Evolutionary conservation across 2,113 vertebrate species (phyloP).

Genomic region (Ibidorhyncha struthersii): DNA sequence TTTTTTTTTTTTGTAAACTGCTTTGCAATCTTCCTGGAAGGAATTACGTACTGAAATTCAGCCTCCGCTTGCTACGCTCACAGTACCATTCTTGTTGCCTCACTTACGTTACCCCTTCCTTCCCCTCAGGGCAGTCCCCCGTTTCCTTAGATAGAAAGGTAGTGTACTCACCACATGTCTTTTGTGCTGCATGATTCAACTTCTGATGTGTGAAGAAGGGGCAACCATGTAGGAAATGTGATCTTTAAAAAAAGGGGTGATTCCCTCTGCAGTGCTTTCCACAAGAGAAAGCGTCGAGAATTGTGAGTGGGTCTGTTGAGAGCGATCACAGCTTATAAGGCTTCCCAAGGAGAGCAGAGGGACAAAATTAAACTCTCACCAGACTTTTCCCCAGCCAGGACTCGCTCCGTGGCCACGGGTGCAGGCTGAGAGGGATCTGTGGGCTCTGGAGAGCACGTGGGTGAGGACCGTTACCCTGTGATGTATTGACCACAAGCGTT

Average conservation of each 20-base stretch:
- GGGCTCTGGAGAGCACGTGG: background rate
- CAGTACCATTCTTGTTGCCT: background rate
- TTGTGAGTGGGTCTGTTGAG: background rate
- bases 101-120: background rate
- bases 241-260: background rate
- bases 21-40: conserved; percentile 31
- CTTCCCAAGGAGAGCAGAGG: background rate
- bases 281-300: background rate
- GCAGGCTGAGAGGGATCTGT: background rate
- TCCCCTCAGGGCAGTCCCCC: conserved; percentile 13
- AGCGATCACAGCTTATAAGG: background rate
- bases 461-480: fast-evolving
- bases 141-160: conserved; percentile 44
- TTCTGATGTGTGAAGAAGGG: conserved; percentile 58
- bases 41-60: background rate
- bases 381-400: background rate
- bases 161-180: conserved; percentile 25
- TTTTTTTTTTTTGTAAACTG: background rate
- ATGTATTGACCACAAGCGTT: background rate
- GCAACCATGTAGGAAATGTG: conserved; percentile 47
- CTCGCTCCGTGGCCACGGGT: fast-evolving
- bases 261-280: conserved; percentile 15
- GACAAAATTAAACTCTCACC: background rate
- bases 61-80: background rate
- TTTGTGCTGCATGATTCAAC: conserved; percentile 22